Evolutionary conservation across 2,888 invertebrate species (phyloP), one percentile per base, ranked within the genome.

Genomic region (Trimorus sp.): DNA sequence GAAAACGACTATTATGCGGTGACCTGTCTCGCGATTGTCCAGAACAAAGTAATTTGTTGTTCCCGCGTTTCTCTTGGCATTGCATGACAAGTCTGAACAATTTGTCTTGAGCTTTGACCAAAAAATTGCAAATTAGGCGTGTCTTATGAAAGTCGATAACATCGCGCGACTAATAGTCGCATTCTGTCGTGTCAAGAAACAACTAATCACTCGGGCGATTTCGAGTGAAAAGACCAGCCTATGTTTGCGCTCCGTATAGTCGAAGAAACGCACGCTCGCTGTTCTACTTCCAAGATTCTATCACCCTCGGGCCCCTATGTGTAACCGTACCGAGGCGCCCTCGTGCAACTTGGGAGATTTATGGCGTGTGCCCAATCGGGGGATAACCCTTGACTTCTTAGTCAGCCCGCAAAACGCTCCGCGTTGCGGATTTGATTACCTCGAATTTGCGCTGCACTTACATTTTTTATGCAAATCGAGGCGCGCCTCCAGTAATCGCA

Each of bases 161-260:
- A 84, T 82, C 74, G 68, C 37, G 60, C 71, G 71, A 80, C 88
- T 87, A 88, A 87, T 86, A 89, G 86, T 89, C 86, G 87, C 88
- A 87, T 84, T 87, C 86, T 89, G 84, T 87, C 89, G 90, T 90
- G 90, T 88, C 88, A 86, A 85, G 83, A 83, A 83, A 83, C 86
- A 87, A 90, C 89, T 90, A 89, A 89, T 90, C 90, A 90, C 87
- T 84, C 63, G 85, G 85, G 87, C 86, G 86, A 89, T 88, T 86
- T 76, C 83, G 69, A 82, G 79, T 51, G 77, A 76, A 80, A 76
- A 79, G 77, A 77, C 79, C 63, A 79, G 77, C 63, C 73, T 68
- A 73, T 69, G 79, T 85, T 83, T 66, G 80, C 79, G 60, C 70
- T 73, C 60, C 79, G 70, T 84, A 77, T 78, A 78, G 73, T 79